Base-by-base conservation (phyloP, 2,113 vertebrate species). In the Erpornis zantholeuca region DNA sequence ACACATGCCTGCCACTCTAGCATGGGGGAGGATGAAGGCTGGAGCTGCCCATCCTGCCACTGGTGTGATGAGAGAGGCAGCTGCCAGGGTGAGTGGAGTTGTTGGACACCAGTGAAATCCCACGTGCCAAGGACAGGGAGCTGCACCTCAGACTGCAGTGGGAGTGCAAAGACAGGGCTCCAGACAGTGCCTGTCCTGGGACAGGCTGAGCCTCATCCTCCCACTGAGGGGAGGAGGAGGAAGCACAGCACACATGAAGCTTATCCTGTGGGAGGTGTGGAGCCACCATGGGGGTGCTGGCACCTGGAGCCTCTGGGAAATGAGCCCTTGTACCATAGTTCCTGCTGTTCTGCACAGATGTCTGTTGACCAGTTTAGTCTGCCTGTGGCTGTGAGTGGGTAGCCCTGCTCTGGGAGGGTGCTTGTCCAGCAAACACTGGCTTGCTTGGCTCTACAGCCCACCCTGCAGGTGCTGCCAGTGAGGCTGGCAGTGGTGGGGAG, bases 161-260 rank as follows among this genome's bases (percentile, higher is more conserved):
- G 44, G 35, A 68, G 45, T 4, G 47, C 44, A 60, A 38, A 76
- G 36, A 35, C 44, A 64, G 44, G 35, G 59, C 33, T 86, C 63
- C 31, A 33, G 40, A 40, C 52, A 17, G 14, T 40, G 33, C 33
- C 57, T 49, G 71, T 57, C 42, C 50, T 0, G 0, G 61, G 52
- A 31, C 47, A 24, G 50, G 44, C 72, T 56, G 45, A 88, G 52
- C 57, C 66, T n/a, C 1, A 0, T 63, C 28, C 17, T 49, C n/a
- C 40, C 1, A 7, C 19, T 0, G 1, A 24, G 25, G 5, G 35
- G 20, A 60, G 52, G 25, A 47, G n/a, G 23, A 0, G 9, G 93
- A 64, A 84, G 18, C 2, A 3, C 0, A 3, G 44, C 0, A 0
- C 17, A 27, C 0, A 0, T 20, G n/a, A 42, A 9, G 50, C 13